These are phyloP conservation scores for Seriola dumerili DNA, from an alignment of 2,113 vertebrate species.

Conservation along the genomic window DNA sequence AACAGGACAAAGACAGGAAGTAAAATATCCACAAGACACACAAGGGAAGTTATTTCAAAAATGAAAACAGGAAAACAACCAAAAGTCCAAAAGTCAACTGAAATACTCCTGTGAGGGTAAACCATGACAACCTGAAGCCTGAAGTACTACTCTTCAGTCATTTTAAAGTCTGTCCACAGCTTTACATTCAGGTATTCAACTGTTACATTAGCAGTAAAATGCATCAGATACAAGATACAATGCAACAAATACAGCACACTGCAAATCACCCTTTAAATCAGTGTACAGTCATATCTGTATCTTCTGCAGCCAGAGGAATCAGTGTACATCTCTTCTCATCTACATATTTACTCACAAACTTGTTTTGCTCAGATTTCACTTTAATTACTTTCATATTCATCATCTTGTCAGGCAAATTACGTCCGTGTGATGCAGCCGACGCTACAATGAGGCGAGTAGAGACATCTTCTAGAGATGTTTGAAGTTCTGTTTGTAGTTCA, in stretches of 20 bases:
- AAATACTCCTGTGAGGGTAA: no score
- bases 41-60: no score
- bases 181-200: no score
- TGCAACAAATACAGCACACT: neutral
- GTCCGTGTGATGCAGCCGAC: neutral
- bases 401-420: neutral
- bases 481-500: neutral
- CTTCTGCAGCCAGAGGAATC: neutral
- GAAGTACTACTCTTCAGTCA: no score
- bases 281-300: neutral
- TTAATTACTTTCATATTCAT: neutral
- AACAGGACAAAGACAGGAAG: no score
- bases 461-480: constrained; percentile 11
- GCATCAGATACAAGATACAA: neutral
- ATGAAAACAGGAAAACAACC: no score
- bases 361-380: neutral
- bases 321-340: neutral
- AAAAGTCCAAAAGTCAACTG: no score
- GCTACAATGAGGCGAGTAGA: neutral
- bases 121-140: no score
- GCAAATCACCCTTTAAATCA: neutral
- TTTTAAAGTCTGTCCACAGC: no score
- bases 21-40: no score
- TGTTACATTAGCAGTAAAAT: no score
- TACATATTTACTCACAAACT: neutral